Base-by-base conservation (phyloP, 1,140 invertebrate species). In the Pseudomyrmex dendroicus region DNA sequence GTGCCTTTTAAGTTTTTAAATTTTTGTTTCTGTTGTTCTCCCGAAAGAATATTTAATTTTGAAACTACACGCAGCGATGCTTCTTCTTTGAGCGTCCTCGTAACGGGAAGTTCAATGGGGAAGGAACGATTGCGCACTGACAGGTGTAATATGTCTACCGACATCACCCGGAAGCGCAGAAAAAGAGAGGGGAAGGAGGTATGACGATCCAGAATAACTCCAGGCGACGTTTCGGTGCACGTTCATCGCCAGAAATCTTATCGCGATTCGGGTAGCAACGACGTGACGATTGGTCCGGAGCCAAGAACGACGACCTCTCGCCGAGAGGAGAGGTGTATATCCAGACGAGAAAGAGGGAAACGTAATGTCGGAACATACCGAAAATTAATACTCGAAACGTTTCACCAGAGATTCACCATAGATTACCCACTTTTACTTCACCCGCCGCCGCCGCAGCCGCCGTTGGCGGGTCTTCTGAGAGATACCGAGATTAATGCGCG, bases 161-260 rank as follows among this genome's bases (percentile, higher is more conserved):
- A 35, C 56, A 67, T 82, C 82, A 83, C 83, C 88, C 90, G 90
- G 90, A 91, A 91, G 89, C 84, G 85, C 87, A 84, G 85, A 91
- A 35, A 5, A 35, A 1, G 20, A 35, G 5, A 0, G 35, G 35
- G 35, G 35, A 35, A 0, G 35, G 35, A 0, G 5, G 35, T 35
- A 86, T 91, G 89, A 91, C 90, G 87, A 46, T 92, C 83, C 73
- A 89, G 91, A 93, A 92, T 93, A 92, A 91, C 88, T 86, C 84
- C 74, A 84, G 86, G 91, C 91, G 89, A 91, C 87, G 78, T 90
- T 89, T 85, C 85, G 82, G 67, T 82, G 88, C 72, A 80, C 87
- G 66, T 64, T 86, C 87, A 86, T 89, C 90, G 91, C 89, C 91
- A 92, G 89, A 92, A 91, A 91, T 73, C 86, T 93, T 92, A 92